Base-by-base conservation (phyloP, 2,113 vertebrate genomes). In the Solea solea region DNA sequence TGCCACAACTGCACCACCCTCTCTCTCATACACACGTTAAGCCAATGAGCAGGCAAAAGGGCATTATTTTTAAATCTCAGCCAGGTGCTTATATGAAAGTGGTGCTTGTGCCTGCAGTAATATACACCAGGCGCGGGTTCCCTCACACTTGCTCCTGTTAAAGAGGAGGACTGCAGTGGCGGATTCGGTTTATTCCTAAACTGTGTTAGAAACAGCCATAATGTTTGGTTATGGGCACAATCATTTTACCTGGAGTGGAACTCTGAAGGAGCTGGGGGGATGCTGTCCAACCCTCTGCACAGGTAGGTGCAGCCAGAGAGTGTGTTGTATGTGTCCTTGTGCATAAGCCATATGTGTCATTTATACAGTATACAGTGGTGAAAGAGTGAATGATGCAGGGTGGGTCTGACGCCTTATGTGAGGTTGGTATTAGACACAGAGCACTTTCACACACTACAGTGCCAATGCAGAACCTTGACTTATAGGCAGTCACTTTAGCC, bases 191-290 rank as follows among this genome's bases (percentile, higher is more conserved):
- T 10, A 48, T 9, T 48, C 45, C 45, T 48, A 2, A 1, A n/a
- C 11, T 56, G 1, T 9, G 28, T 48, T 25, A 11, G 7, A 46
- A 61, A 59, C 28, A 2, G 27, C 45, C 8, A 72, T 28, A 59
- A 92, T 92, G 91, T 88, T 86, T 77, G 55, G 67, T 66, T 84
- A 75, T 34, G 55, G 86, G 6, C 72, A 61, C 14, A 78, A 61
- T 54, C 64, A 84, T 44, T 91, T 91, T 52, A 91, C 91, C 59
- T 91, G 90, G 90, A 91, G 84, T 25, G 76, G 80, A 34, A 90
- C 88, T 8, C 79, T 93, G 72, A 84, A 45, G 52, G 78, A 87
- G 58, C 76, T 87, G 51, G 60, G 75, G 57, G 64, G 56, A 45
- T 56, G 52, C 63, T 54, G 42, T 49, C 9, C 56, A 15, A 13